phyloP scores from a whole-genome alignment of 2,888 invertebrate genomes.

The Pachycephus smyrnensis region DNA sequence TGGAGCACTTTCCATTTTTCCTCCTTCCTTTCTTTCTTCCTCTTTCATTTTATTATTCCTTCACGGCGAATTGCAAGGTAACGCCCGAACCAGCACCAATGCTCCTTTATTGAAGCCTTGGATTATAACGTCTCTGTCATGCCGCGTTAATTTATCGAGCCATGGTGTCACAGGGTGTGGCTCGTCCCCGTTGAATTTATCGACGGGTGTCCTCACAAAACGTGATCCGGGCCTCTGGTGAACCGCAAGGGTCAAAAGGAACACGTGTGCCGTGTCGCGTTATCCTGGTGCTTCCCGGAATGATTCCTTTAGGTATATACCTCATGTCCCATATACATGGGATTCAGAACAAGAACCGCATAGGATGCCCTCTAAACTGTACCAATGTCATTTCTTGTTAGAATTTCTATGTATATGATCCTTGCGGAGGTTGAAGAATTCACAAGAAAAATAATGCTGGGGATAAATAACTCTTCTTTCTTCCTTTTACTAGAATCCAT shows the following conservation, averaged over 20 bases:
- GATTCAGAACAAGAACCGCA: neutral
- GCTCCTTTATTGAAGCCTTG: conserved; percentile 22
- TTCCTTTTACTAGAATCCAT: neutral
- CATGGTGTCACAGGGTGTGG: conserved; percentile 7
- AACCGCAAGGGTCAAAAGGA: conserved; percentile 42
- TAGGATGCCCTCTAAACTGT: neutral
- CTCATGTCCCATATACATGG: neutral
- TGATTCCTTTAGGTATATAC: neutral
- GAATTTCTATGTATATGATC: neutral
- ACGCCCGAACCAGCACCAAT: conserved; percentile 23
- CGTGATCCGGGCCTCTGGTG: conserved; percentile 29
- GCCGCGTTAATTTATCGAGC: conserved; percentile 52
- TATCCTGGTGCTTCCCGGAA: neutral
- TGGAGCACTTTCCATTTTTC: conserved; percentile 15
- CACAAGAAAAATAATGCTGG: neutral
- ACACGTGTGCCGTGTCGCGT: conserved; percentile 37
- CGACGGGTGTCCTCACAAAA: conserved; percentile 46
- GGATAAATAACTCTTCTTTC: neutral
- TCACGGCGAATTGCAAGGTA: conserved; percentile 41
- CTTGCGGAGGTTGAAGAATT: neutral
- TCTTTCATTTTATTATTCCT: conserved; percentile 6
- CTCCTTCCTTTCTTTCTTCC: conserved; percentile 5
- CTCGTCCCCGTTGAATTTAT: conserved; percentile 43
- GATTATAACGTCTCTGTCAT: conserved; percentile 61
- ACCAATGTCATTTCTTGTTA: neutral